Percentiles rank a stretch among this genome's conserved stretches.
Conservation (phyloP, 1,140 invertebrate genomes). For the Lysiphlebus fabarum region DNA sequence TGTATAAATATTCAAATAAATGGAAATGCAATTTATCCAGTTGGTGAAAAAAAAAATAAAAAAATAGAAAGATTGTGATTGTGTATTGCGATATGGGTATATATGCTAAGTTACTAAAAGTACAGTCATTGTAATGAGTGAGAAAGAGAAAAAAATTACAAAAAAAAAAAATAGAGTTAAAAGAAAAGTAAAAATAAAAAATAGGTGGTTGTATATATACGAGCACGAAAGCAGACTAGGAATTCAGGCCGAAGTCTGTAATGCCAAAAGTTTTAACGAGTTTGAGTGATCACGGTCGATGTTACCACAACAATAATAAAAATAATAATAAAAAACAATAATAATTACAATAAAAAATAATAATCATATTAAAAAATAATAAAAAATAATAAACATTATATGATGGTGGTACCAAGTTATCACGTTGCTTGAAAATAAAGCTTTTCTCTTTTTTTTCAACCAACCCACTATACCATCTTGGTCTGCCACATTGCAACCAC, state of each 20-base stretch:
- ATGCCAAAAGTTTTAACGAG: conserved; percentile 55
- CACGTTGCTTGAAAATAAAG: conserved; percentile 32
- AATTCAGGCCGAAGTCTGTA: conserved; percentile 46
- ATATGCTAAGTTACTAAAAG: neutral
- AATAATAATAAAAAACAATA: conserved; percentile 33
- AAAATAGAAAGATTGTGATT: conserved; percentile 17
- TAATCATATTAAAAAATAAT: conserved; percentile 37
- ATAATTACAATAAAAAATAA: conserved; percentile 15
- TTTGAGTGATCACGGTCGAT: conserved; percentile 54
- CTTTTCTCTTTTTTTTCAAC: conserved; percentile 27
- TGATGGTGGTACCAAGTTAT: conserved; percentile 42
- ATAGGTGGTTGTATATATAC: conserved; percentile 15
- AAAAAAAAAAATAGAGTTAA: conserved; percentile 1
- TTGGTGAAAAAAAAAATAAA: neutral
- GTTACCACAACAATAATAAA: conserved; percentile 50
- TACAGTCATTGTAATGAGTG: neutral
- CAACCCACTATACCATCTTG: conserved; percentile 6
- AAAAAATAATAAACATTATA: no score
- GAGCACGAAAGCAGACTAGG: conserved; percentile 37
- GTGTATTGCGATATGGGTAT: conserved; percentile 18
- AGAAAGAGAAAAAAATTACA: neutral
- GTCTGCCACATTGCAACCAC: conserved; percentile 17
- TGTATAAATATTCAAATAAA: conserved; percentile 8
- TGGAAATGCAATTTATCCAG: conserved; percentile 8
- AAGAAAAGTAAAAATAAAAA: conserved; percentile 4